Evolutionary conservation across 2,888 invertebrate genomes (phyloP).

Genomic region (Nomada lathburiana): DNA sequence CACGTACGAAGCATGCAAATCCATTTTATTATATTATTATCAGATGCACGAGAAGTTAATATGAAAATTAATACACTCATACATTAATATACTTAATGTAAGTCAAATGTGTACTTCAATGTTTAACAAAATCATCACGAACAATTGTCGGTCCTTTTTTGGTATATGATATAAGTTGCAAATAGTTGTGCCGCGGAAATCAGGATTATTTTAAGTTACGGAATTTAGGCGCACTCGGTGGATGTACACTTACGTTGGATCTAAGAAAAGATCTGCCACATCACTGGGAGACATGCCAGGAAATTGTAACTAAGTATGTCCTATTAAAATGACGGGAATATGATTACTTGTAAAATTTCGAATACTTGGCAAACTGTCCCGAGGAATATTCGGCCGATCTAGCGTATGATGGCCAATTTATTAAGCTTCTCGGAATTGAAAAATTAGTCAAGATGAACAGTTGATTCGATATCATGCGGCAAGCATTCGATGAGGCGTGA

Average conservation of each 20-base stretch:
- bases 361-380: conserved; percentile 16
- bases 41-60: no score
- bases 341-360: neutral
- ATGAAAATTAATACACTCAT: no score
- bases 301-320: neutral
- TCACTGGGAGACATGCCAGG: conserved; percentile 1
- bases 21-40: no score
- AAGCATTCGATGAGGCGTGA: neutral
- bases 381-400: neutral
- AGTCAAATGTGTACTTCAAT: no score
- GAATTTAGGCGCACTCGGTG: neutral
- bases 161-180: no score
- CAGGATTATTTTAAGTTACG: neutral
- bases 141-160: no score
- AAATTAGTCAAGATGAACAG: conserved; percentile 5
- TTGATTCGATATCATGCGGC: neutral
- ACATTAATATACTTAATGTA: no score
- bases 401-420: conserved; percentile 10
- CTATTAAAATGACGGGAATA: neutral
- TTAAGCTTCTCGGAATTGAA: neutral
- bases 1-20: no score
- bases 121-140: no score
- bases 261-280: neutral
- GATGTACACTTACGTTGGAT: neutral
- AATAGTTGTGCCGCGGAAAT: neutral